Evolutionary conservation across 1,140 invertebrate genomes (phyloP).

Genomic region (Eupristina koningsbergeri): DNA sequence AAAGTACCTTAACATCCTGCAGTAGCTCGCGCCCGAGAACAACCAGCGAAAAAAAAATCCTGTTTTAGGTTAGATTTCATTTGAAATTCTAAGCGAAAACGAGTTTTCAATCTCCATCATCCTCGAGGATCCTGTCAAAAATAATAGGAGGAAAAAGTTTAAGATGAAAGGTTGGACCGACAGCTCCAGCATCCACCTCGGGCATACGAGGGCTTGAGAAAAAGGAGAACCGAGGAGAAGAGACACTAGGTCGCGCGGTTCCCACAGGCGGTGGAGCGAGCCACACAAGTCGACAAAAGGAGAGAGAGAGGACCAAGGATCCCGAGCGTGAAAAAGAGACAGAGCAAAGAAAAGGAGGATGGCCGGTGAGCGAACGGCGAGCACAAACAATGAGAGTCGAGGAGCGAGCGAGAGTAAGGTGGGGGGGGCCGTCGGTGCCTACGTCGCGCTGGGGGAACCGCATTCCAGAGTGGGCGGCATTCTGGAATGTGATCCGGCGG

Average conservation of each 20-base stretch:
- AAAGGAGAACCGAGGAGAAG: constrained; percentile 50
- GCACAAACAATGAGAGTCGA: constrained; percentile 64
- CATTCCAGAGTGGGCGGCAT: constrained; percentile 73
- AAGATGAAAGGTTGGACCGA: constrained; percentile 16
- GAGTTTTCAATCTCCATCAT: too few species aligned
- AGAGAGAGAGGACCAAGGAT: not conserved
- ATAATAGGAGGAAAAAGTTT: too few species aligned
- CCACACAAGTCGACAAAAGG: constrained; percentile 34
- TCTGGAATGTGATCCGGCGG: constrained; percentile 69
- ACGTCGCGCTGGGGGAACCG: constrained; percentile 62
- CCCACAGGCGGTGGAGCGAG: too few species aligned
- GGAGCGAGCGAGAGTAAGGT: constrained; percentile 47
- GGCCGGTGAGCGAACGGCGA: constrained; percentile 61
- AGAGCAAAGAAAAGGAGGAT: constrained; percentile 50
- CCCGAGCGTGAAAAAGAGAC: not conserved
- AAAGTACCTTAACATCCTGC: not conserved
- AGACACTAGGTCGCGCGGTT: not conserved
- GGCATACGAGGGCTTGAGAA: not conserved
- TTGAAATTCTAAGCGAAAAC: not conserved
- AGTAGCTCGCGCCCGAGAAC: not conserved
- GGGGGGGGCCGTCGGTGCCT: constrained; percentile 62
- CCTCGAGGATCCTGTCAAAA: not conserved
- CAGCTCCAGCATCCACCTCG: not conserved
- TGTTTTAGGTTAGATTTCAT: constrained; percentile 29
- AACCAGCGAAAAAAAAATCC: not conserved